Evolutionary conservation across 2,888 invertebrate genomes (phyloP).

Genomic region (Patella caerulea): DNA sequence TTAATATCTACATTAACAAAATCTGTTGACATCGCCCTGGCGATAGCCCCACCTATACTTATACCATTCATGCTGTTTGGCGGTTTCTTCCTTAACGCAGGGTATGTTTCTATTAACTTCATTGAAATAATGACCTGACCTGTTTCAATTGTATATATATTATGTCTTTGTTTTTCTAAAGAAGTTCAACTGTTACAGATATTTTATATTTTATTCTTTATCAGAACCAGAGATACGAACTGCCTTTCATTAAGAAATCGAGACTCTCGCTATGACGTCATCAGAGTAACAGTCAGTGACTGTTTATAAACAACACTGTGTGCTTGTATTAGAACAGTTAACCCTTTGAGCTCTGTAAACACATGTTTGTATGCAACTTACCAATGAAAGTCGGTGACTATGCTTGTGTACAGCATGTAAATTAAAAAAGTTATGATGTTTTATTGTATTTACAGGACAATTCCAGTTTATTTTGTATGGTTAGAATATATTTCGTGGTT

Average conservation of each 20-base stretch:
- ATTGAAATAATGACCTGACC: not conserved
- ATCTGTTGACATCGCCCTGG: slow-evolving; percentile 88
- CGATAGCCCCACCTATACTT: slow-evolving; percentile 91
- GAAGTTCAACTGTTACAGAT: too few species aligned
- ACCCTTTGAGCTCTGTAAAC: too few species aligned
- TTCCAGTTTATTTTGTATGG: slow-evolving; percentile 70
- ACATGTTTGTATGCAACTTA: too few species aligned
- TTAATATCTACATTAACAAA: slow-evolving; percentile 89
- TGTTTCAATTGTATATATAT: not conserved
- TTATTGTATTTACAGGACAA: slow-evolving; percentile 38
- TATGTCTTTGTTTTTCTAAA: not conserved
- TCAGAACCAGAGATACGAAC: too few species aligned
- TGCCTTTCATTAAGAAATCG: too few species aligned
- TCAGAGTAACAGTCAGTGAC: too few species aligned
- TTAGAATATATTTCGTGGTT: slow-evolving; percentile 87
- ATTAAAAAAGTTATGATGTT: too few species aligned
- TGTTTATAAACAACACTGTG: too few species aligned
- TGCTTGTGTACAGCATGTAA: too few species aligned
- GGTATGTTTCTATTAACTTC: slow-evolving; percentile 73
- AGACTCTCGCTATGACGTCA: too few species aligned
- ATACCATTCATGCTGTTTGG: slow-evolving; percentile 96
- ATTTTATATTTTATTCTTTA: slow-evolving; percentile 7
- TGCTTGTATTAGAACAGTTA: too few species aligned
- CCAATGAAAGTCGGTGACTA: too few species aligned
- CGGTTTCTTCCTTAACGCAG: slow-evolving; percentile 93